A percentile compares a stretch with the other conserved stretches of the same genome.
Evolutionary conservation across 1,140 invertebrate species (phyloP).

Genomic region (Euura saliciscinereae): DNA sequence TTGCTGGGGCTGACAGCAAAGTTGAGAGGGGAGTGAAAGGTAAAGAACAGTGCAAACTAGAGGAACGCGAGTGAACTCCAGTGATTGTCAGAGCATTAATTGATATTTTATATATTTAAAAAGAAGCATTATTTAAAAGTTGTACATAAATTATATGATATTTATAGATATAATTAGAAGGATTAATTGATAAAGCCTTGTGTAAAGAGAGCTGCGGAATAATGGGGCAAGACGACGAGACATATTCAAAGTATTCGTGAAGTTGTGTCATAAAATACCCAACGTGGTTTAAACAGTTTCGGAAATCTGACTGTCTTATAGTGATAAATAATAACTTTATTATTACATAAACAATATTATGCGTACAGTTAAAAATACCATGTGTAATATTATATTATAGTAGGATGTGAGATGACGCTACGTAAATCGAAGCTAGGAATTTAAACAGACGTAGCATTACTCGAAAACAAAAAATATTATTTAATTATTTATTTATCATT

Average conservation of each 20-base stretch:
- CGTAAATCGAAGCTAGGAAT: conserved; percentile 36
- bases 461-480: conserved; percentile 47
- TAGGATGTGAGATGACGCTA: conserved; percentile 47
- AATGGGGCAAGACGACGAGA: conserved; percentile 9
- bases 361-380: conserved; percentile 57
- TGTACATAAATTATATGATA: conserved; percentile 53
- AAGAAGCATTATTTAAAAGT: conserved; percentile 41
- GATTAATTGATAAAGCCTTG: conserved; percentile 7
- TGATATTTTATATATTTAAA: conserved; percentile 19
- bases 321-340: conserved; percentile 49
- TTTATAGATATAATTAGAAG: conserved; percentile 46
- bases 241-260: conserved; percentile 18
- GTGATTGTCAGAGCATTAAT: conserved; percentile 6
- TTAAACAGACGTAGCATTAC: conserved; percentile 48
- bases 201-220: conserved; percentile 18
- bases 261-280: conserved; percentile 13
- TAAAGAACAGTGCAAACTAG: neutral
- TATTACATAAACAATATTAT: conserved; percentile 48
- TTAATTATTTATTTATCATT: conserved; percentile 61
- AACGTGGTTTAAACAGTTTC: conserved; percentile 19
- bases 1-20: conserved; percentile 15
- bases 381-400: conserved; percentile 58
- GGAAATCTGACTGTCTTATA: conserved; percentile 50
- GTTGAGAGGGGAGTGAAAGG: conserved; percentile 1
- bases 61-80: conserved; percentile 19